A percentile compares a stretch with the other conserved stretches of the same genome.
Conservation (phyloP, 1,140 invertebrate genomes). For the Mya arenaria region DNA sequence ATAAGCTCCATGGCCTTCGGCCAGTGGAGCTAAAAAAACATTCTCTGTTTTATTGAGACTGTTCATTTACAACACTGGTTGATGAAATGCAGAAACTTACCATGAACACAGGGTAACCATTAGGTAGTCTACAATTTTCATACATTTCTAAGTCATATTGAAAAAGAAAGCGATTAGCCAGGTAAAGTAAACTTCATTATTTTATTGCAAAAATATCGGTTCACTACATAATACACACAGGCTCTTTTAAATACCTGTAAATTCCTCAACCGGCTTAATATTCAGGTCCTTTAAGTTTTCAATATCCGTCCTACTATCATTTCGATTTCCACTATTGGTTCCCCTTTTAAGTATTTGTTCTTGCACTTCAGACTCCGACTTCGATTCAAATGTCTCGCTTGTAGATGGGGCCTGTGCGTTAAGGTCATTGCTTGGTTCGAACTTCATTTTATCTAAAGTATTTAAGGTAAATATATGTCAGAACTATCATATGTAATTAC, state of each 20-base stretch:
- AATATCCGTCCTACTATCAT: not conserved
- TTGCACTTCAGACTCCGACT: not conserved
- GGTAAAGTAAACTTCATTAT: not conserved
- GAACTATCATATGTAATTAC: too few relatives aligned
- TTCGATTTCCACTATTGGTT: not conserved
- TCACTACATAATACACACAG: not conserved
- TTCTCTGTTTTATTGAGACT: too few relatives aligned
- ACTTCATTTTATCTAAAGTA: not conserved
- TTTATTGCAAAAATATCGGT: not conserved
- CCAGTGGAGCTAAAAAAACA: too few relatives aligned
- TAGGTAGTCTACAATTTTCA: not conserved
- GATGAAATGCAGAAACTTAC: not conserved
- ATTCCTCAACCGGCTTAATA: constrained; percentile 17
- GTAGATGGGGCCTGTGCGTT: not conserved
- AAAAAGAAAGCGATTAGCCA: not conserved
- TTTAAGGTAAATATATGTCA: not conserved
- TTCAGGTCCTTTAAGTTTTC: constrained; percentile 18
- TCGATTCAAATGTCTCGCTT: not conserved
- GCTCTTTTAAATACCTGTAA: not conserved
- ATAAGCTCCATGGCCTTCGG: too few relatives aligned
- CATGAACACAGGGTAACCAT: not conserved
- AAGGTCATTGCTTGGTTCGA: constrained; percentile 1
- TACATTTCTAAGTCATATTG: not conserved
- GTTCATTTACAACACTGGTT: too few relatives aligned
- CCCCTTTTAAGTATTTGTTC: not conserved